phyloP scores from a whole-genome alignment of 2,888 invertebrate species.

The Xylota sylvarum region DNA sequence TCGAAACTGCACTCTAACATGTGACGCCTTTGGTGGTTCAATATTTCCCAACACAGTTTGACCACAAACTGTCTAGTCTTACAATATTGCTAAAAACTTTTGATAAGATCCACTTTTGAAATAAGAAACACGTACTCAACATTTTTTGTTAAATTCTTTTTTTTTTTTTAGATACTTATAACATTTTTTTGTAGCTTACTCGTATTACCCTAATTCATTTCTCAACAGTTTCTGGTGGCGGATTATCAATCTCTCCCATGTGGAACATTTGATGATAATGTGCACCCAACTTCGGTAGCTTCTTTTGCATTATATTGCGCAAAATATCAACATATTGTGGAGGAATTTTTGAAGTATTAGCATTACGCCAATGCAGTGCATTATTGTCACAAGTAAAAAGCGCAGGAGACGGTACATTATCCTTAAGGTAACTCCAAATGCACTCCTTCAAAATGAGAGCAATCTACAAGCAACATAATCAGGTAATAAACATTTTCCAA shows the following conservation, averaged over 20 bases:
- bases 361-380: conserved; percentile 92
- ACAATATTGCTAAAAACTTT: too few relatives aligned
- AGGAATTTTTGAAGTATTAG: conserved; percentile 89
- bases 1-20: too few relatives aligned
- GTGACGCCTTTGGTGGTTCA: too few relatives aligned
- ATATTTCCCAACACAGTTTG: too few relatives aligned
- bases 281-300: conserved; percentile 90
- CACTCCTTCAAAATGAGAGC: conserved; percentile 93
- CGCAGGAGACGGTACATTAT: conserved; percentile 94
- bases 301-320: conserved; percentile 91
- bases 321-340: conserved; percentile 92
- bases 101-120: too few relatives aligned
- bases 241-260: conserved; percentile 81
- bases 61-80: too few relatives aligned
- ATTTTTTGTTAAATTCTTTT: neutral
- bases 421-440: conserved; percentile 95
- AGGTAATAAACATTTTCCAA: neutral
- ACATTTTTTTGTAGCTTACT: neutral
- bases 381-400: conserved; percentile 89
- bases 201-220: conserved; percentile 33
- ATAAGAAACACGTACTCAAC: neutral
- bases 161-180: conserved; percentile 12
- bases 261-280: conserved; percentile 91
- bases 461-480: conserved; percentile 85
- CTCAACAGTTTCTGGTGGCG: conserved; percentile 54